phyloP scores from a whole-genome alignment of 2,797 vertebrate species.

The Arnoldichthys spilopterus region DNA sequence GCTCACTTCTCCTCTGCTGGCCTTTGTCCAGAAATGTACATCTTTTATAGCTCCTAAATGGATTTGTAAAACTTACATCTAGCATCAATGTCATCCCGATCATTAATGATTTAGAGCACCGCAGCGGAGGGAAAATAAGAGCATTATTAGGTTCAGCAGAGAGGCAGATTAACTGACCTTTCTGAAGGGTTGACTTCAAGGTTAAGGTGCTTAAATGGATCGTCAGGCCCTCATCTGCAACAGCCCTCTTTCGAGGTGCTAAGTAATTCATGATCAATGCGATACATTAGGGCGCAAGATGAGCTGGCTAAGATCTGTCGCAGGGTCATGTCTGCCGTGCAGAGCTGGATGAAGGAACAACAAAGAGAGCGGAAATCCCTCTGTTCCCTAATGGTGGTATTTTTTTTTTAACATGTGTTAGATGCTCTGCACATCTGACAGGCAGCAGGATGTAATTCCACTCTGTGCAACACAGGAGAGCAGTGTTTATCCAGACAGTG shows the following conservation, averaged over 20 bases:
- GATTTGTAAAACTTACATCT: conserved; percentile 47
- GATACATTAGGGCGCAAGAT: conserved; percentile 32
- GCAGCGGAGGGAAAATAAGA: conserved; percentile 21
- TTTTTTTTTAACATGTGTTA: not conserved
- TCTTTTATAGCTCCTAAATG: conserved; percentile 58
- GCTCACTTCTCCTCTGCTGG: conserved; percentile 21
- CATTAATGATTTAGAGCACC: conserved; percentile 45
- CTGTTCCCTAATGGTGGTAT: conserved; percentile 4
- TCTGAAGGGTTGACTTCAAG: conserved; percentile 51
- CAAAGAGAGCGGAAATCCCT: not conserved
- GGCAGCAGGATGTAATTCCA: not conserved
- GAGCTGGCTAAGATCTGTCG: conserved; percentile 26
- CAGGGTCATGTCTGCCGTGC: conserved; percentile 13
- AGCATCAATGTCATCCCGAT: conserved; percentile 50
- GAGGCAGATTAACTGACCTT: conserved; percentile 51
- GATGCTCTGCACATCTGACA: not conserved
- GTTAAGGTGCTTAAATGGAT: conserved; percentile 38
- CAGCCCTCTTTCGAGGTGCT: conserved; percentile 5
- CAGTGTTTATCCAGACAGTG: not conserved
- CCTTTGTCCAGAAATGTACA: conserved; percentile 27
- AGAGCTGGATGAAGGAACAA: conserved; percentile 16
- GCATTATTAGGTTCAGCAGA: conserved; percentile 46
- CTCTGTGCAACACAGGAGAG: not conserved
- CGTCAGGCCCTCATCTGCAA: conserved; percentile 18
- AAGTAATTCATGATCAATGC: conserved; percentile 48